Conservation (phyloP, 2,113 vertebrate genomes). For the Cranoglanis bouderius region DNA sequence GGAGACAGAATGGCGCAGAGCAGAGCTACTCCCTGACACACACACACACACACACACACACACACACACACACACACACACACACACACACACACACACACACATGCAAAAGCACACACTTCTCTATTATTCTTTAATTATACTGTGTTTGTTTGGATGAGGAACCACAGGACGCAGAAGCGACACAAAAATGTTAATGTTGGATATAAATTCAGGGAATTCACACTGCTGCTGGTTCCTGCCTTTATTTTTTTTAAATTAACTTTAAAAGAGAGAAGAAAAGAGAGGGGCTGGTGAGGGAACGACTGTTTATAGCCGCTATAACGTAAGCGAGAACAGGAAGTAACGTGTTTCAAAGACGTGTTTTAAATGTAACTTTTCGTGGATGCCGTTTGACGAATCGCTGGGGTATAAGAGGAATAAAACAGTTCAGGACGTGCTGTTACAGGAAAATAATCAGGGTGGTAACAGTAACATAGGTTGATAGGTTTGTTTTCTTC, state of each 20-base stretch:
- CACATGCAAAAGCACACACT: not conserved
- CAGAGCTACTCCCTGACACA: slow-evolving; percentile 29
- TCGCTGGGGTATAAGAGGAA: not conserved
- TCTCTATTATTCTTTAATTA: slow-evolving; percentile 59
- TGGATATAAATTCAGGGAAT: not conserved
- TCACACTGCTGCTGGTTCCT: not conserved
- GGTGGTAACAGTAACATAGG: not conserved
- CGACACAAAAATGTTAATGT: not conserved
- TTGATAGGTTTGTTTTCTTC: not conserved
- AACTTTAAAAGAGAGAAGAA: not conserved
- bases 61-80: slow-evolving; percentile 34
- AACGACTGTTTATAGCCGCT: not conserved
- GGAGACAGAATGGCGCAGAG: slow-evolving; percentile 39
- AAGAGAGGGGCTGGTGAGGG: not conserved
- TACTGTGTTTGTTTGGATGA: slow-evolving; percentile 44
- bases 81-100: slow-evolving; percentile 33
- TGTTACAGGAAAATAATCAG: not conserved
- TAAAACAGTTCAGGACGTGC: not conserved
- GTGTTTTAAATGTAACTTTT: not conserved
- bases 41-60: slow-evolving; percentile 27
- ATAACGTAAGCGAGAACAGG: not conserved
- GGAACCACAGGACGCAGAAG: slow-evolving; percentile 36
- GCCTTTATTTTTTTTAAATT: not conserved
- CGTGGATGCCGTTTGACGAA: not conserved
- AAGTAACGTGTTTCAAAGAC: not conserved